Conservation (phyloP, 1,140 invertebrate genomes). For the Drosophila micromelanica region DNA sequence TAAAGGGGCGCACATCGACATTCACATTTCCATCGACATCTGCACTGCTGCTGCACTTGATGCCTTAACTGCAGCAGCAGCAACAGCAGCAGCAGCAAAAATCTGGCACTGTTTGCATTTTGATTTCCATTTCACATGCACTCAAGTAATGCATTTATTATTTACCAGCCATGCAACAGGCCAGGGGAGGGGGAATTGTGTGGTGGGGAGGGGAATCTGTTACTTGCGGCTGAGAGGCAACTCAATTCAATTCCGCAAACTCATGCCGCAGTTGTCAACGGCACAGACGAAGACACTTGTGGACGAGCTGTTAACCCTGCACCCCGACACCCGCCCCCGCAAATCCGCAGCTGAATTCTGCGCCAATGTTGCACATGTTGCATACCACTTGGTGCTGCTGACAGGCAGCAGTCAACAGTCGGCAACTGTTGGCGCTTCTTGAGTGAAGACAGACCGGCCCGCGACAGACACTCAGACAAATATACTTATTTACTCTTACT, state of each 20-base stretch:
- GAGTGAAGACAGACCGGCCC: conserved; percentile 52
- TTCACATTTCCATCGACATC: conserved; percentile 12
- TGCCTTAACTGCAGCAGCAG: conserved; percentile 17
- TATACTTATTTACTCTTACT: conserved; percentile 25
- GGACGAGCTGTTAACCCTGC: conserved; percentile 24
- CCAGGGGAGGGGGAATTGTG: neutral
- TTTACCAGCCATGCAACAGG: conserved; percentile 60
- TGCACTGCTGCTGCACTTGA: conserved; percentile 40
- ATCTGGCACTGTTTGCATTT: conserved; percentile 79
- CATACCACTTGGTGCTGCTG: conserved; percentile 74
- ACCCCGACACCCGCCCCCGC: neutral
- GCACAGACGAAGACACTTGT: conserved; percentile 60
- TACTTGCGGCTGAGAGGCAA: conserved; percentile 28
- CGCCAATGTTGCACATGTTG: conserved; percentile 55
- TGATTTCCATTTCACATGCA: conserved; percentile 79
- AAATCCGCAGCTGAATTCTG: conserved; percentile 1
- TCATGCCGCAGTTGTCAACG: conserved; percentile 77
- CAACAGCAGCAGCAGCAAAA: conserved; percentile 45
- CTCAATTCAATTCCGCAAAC: conserved; percentile 69
- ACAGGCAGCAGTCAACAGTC: conserved; percentile 60
- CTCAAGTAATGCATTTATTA: conserved; percentile 81
- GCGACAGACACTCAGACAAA: conserved; percentile 42
- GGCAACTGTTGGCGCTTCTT: conserved; percentile 73
- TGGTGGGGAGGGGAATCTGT: too few relatives aligned
- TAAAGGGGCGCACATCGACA: conserved; percentile 21